Base-by-base conservation (phyloP, 2,888 invertebrate species). In the Meiosimyza decipiens region DNA sequence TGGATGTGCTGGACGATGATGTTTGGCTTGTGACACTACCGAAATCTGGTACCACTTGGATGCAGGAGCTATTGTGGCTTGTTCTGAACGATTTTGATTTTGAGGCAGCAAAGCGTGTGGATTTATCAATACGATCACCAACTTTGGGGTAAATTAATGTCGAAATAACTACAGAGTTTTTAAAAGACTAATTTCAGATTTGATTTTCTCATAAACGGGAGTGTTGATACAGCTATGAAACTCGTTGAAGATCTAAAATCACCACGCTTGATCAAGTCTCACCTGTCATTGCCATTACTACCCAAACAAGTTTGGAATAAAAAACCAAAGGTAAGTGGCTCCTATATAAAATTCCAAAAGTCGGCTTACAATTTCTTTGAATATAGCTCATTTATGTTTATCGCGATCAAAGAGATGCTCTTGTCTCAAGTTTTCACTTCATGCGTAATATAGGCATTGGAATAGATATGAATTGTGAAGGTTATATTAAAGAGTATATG, bases 321-420 rank as follows among this genome's bases (percentile, higher is more conserved):
- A 47, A 82, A 80, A 22, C 75, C 81, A 0, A 85, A 84, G 77
- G 83, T 80, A 52, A 18, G 47, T 13, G 40, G 55, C 4, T 0
- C 6, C 9, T 47, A n/a, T 49, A 5, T 28, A 16, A 28, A 28
- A 28, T 49, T 18, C 47, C n/a, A 22, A 22, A 16, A 12, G 3
- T 22, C 47, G 1, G 11, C 16, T 16, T 7, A 50, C 22, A 11
- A 47, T 49, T 15, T 5, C 12, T 67, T 55, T 15, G 47, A 6
- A 51, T 52, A 7, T 22, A 92, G 89, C 88, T 94, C 22, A 90
- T 96, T 68, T 96, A 95, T 81, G 92, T 95, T 0, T 93, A 93
- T 0, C 89, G 96, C 72, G n/a, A n/a, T n/a, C n/a, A n/a, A n/a
- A n/a, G n/a, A n/a, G n/a, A n/a, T n/a, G n/a, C n/a, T n/a, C n/a